Base-by-base conservation (phyloP, 1,140 invertebrate species). In the Diachasma alloeum region DNA sequence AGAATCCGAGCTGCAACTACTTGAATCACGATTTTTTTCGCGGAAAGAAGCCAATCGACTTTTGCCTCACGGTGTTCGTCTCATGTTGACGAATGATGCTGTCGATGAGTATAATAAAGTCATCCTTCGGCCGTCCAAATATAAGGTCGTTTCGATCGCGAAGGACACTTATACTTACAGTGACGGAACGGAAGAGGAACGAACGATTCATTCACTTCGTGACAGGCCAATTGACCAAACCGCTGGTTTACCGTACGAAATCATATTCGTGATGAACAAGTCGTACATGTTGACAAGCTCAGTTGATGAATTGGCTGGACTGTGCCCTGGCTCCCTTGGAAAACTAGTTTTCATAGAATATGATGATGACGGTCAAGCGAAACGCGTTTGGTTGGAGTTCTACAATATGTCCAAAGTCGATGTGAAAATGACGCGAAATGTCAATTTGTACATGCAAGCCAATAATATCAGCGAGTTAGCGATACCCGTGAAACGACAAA, bases 221-320 rank as follows among this genome's bases (percentile, higher is more conserved):
- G 86, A 87, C 75, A 81, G 82, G 81, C 80, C 78, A 15, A 17
- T 83, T 3, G 82, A 78, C 26, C 84, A 88, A 53, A 84, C 83
- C 17, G 82, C 78, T 37, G 85, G 85, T 9, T 82, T 88, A 69
- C 86, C 86, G 4, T 86, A 85, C 63, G 24, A 86, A 81, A 80
- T 82, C n/a, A 74, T 72, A 22, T 82, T 89, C 37, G 82, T 85
- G 6, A 74, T 81, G 24, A 75, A 77, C 56, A 81, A 81, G 46
- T 69, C 10, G 59, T 88, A 89, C 70, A 83, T 87, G 72, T 82
- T 88, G 17, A 84, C 82, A 31, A 82, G 79, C 4, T 87, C 87
- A 75, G 87, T 88, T 17, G 82, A 86, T 76, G 84, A 86, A 0
- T 37, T 77, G n/a, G 86, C 87, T 79, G 86, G 87, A 11, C 78